These are phyloP conservation scores for Drosophila putrida DNA, from an alignment of 2,888 invertebrate species.

Conservation along the genomic window DNA sequence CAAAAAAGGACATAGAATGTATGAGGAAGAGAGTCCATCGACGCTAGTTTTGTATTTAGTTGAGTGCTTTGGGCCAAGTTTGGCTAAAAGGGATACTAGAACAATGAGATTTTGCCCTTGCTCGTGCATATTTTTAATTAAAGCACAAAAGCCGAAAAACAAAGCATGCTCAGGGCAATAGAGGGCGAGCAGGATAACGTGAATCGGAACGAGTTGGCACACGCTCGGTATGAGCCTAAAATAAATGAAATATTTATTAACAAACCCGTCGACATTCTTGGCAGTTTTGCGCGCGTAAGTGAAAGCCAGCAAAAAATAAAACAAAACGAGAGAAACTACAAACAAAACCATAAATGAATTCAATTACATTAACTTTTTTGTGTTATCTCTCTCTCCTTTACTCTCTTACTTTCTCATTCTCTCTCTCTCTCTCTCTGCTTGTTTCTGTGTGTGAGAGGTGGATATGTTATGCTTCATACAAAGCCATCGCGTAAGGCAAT, in stretches of 20 bases:
- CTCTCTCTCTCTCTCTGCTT: background rate
- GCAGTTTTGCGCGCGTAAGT: constrained; percentile 69
- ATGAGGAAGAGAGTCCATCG: constrained; percentile 31
- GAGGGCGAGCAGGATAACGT: constrained; percentile 1
- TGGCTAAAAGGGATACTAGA: constrained; percentile 51
- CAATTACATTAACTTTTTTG: constrained; percentile 79
- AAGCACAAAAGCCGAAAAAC: constrained; percentile 69
- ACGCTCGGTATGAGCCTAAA: constrained; percentile 56
- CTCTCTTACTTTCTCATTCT: background rate
- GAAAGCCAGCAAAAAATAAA: constrained; percentile 38
- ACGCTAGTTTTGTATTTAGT: constrained; percentile 68
- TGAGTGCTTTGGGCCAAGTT: constrained; percentile 71
- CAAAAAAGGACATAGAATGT: constrained; percentile 54
- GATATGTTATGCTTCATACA: constrained; percentile 60
- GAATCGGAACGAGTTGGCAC: constrained; percentile 15
- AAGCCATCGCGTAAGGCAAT: constrained; percentile 39
- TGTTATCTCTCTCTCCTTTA: constrained; percentile 15
- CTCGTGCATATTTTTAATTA: constrained; percentile 73
- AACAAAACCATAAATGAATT: constrained; percentile 80
- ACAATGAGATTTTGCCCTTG: constrained; percentile 57
- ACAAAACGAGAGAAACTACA: constrained; percentile 55
- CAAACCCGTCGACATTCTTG: constrained; percentile 70
- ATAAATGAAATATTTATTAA: constrained; percentile 80
- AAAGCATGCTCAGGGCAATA: constrained; percentile 42
- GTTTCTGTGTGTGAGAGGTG: constrained; percentile 11